Base-by-base conservation (phyloP, 2,113 vertebrate species). In the Psilopogon haemacephalus region DNA sequence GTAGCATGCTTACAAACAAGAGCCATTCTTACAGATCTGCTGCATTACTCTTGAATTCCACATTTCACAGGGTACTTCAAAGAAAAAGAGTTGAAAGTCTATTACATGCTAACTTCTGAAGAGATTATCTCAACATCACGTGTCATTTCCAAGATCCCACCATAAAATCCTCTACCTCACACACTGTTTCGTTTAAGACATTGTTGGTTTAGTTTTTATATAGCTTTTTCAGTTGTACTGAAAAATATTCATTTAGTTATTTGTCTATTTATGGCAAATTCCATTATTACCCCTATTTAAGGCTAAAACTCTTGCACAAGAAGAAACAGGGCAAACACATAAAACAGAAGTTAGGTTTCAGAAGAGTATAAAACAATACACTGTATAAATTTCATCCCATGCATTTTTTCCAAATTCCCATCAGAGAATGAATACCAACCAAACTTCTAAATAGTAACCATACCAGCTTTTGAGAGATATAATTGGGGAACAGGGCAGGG, bases 401-500 rank as follows among this genome's bases (percentile, higher is more conserved):
- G 11, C 1, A 19, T 35, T 65, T 52, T 64, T 60, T 50, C 48
- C 20, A 75, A 60, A 59, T 15, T 63, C 21, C 6, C 6, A n/a
- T 55, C 64, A 17, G 3, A 32, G 19, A 15, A 44, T 64, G 71
- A 85, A 59, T 52, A 63, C 10, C 8, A 55, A 50, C 6, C 33
- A 76, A 59, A 64, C 7, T 50, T 67, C 6, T 18, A 42, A 28
- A 15, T 5, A 44, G 15, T 18, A 52, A 15, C 32, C 23, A 56
- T 14, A 35, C 5, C 15, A 54, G 13, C 56, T n/a, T 23, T 27
- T 6, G 0, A 24, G 42, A 26, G 6, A 30, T 40, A 46, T 12
- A 76, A 46, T 9, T 5, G 4, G 3, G 2, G 2, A 16, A n/a
- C n/a, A n/a, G n/a, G n/a, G n/a, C n/a, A n/a, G 4, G 2, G 2